Conservation (phyloP, 1,140 invertebrate species). For the honey bee (Apis mellifera) region Amel_HAv3.1 CM009940.2:11238001-11238500, state of each 20-base stretch:
- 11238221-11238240: background rate
- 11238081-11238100: too few relatives aligned
- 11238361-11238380: too few relatives aligned
- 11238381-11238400: too few relatives aligned
- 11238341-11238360: too few relatives aligned
- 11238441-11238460: background rate
- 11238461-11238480: constrained; percentile 56
- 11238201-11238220: background rate
- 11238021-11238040: too few relatives aligned
- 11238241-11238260: constrained; percentile 11
- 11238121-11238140: background rate
- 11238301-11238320: background rate
- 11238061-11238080: background rate
- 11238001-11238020: too few relatives aligned
- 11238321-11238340: background rate
- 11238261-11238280: background rate
- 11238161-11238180: constrained; percentile 48
- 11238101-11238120: too few relatives aligned
- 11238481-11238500: constrained; percentile 25
- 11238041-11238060: background rate
- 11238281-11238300: background rate
- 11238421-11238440: too few relatives aligned
- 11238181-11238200: constrained; percentile 13
- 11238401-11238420: too few relatives aligned
- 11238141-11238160: constrained; percentile 31